Conservation (phyloP, 2,888 invertebrate species). For the Eupithecia pulchellata region DNA sequence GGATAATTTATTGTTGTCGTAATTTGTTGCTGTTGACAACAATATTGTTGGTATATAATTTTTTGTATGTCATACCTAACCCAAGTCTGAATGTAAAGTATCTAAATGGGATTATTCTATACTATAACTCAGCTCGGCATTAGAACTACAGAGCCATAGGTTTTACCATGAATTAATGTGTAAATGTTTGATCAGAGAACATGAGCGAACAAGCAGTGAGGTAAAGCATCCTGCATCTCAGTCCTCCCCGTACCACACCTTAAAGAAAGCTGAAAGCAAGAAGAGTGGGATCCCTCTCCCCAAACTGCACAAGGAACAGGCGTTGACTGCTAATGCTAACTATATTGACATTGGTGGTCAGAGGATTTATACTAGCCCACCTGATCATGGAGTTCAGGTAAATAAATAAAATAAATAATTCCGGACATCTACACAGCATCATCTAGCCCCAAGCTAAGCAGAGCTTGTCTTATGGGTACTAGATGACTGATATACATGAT, state of each 20-base stretch:
- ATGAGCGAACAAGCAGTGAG: constrained; percentile 79
- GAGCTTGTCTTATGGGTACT: too few species aligned
- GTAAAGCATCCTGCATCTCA: constrained; percentile 76
- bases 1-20: too few species aligned
- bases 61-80: neutral
- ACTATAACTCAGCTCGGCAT: neutral
- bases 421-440: too few species aligned
- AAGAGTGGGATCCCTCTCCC: constrained; percentile 82
- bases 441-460: too few species aligned
- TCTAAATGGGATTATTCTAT: neutral
- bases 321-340: constrained; percentile 71
- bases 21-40: too few species aligned
- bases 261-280: constrained; percentile 75
- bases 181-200: constrained; percentile 65
- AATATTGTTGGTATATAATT: neutral
- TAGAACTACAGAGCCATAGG: neutral
- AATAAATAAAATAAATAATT: too few species aligned
- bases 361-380: constrained; percentile 81
- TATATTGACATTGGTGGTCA: constrained; percentile 82
- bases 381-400: constrained; percentile 83
- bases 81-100: neutral
- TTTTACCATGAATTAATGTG: neutral
- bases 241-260: constrained; percentile 80
- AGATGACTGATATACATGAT: too few species aligned
- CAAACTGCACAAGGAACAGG: constrained; percentile 76